A percentile compares a stretch with the other conserved stretches of the same genome.
phyloP scores from a whole-genome alignment of 1,140 invertebrate species.

The Drosophila teissieri region DNA sequence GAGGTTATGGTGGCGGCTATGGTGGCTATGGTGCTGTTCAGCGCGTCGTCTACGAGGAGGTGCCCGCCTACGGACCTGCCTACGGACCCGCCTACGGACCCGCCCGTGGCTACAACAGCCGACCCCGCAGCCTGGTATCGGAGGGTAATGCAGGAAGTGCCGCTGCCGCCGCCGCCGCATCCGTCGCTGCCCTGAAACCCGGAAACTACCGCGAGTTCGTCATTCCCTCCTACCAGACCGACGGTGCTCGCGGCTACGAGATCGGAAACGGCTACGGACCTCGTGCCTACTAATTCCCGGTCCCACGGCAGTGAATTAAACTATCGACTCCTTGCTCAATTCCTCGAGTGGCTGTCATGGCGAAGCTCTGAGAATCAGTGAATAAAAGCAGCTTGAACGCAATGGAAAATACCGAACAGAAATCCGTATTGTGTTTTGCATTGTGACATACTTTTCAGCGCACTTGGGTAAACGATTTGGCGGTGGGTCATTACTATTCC shows the following conservation, averaged over 20 bases:
- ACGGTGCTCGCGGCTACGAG: conserved; percentile 34
- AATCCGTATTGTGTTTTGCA: conserved; percentile 23
- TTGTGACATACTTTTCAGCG: conserved; percentile 57
- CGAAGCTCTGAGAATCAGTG: conserved; percentile 43
- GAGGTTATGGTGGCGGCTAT: conserved; percentile 37
- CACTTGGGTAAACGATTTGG: neutral
- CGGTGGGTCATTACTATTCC: neutral
- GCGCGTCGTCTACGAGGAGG: conserved; percentile 49
- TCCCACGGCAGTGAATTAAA: conserved; percentile 8
- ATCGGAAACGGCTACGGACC: conserved; percentile 17
- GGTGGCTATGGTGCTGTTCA: conserved; percentile 32
- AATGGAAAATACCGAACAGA: conserved; percentile 67
- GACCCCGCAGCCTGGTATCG: conserved; percentile 21
- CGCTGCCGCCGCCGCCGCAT: conserved; percentile 45
- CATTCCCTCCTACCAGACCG: conserved; percentile 48
- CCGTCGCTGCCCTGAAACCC: conserved; percentile 29
- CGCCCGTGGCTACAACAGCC: conserved; percentile 8
- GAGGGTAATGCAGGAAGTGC: conserved; percentile 21
- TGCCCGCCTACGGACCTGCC: neutral
- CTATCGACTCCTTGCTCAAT: conserved; percentile 13
- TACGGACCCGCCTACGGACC: neutral
- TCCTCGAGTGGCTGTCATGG: conserved; percentile 44
- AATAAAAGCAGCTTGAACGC: conserved; percentile 45
- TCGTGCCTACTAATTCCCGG: conserved; percentile 46
- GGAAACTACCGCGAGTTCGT: conserved; percentile 48